These are phyloP conservation scores for Pycnomerus fuliginosus DNA, from an alignment of 2,888 invertebrate species.

Conservation along the genomic window DNA sequence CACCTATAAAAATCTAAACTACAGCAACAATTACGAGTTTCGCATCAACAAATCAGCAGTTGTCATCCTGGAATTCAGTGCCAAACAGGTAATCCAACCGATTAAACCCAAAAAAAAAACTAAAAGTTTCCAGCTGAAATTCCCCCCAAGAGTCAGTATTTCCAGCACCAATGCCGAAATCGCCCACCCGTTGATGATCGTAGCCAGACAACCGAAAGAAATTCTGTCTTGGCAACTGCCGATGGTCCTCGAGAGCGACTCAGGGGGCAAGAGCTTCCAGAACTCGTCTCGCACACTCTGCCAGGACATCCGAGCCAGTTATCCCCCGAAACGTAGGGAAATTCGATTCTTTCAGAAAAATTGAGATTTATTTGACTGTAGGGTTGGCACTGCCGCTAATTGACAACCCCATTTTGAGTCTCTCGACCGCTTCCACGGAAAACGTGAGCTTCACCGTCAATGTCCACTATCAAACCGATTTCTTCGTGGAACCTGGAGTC, in stretches of 20 bases:
- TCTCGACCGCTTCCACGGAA: slow-evolving; percentile 59
- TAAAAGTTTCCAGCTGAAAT: slow-evolving; percentile 17
- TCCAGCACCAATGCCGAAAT: slow-evolving; percentile 46
- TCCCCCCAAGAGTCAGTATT: slow-evolving; percentile 29
- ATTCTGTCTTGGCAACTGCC: slow-evolving; percentile 82
- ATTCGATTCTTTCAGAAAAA: too few species aligned
- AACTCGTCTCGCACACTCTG: slow-evolving; percentile 62
- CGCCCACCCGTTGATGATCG: slow-evolving; percentile 69
- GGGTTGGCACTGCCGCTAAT: background rate
- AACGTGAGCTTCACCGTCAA: slow-evolving; percentile 61
- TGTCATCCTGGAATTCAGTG: too few species aligned
- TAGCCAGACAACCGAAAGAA: slow-evolving; percentile 71
- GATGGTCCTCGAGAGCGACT: slow-evolving; percentile 58
- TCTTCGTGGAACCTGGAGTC: slow-evolving; percentile 54
- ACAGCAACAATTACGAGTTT: too few species aligned
- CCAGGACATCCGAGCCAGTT: slow-evolving; percentile 54
- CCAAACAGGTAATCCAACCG: too few species aligned
- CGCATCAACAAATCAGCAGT: background rate
- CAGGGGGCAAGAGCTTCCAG: slow-evolving; percentile 52
- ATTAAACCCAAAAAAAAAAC: too few species aligned
- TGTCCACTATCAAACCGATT: slow-evolving; percentile 62
- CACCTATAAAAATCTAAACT: too few species aligned
- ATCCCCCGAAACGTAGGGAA: slow-evolving; percentile 5
- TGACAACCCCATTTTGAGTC: slow-evolving; percentile 40
- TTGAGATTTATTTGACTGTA: slow-evolving; percentile 2